Evolutionary conservation across 2,113 vertebrate genomes (phyloP).

Genomic region (Drymodes brunneopygia): DNA sequence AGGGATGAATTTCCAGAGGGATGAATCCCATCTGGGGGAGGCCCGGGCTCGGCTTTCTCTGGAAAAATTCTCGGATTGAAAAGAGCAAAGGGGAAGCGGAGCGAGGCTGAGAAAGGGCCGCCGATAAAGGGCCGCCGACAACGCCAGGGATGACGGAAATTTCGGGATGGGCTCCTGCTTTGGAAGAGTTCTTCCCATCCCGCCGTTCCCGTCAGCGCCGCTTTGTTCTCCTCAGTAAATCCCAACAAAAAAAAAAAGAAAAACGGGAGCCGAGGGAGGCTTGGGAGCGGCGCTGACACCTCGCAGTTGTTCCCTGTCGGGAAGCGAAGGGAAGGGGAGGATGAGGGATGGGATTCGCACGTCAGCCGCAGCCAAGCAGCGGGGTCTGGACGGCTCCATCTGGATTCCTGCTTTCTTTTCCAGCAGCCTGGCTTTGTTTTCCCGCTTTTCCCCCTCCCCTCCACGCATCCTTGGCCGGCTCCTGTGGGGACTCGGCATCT

Average conservation of each 20-base stretch:
- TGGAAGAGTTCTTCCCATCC: not conserved
- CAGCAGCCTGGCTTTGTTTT: not conserved
- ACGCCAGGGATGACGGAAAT: rapidly evolving
- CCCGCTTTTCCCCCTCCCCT: not conserved
- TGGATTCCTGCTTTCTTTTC: constrained; percentile 25
- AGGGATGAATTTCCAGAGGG: constrained; percentile 40
- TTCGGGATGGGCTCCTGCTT: not conserved
- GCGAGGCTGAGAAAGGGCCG: not conserved
- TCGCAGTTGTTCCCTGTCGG: not conserved
- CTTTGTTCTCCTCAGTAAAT: not conserved
- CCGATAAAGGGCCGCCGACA: not conserved
- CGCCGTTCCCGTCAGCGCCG: rapidly evolving
- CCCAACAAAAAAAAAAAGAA: not conserved
- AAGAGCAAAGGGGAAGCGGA: not conserved
- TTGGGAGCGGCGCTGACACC: not conserved
- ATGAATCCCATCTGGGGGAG: constrained; percentile 17
- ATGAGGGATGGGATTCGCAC: not conserved
- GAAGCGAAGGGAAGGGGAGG: not conserved
- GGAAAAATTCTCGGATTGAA: not conserved
- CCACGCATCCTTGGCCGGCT: not conserved
- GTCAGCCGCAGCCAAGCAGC: not conserved
- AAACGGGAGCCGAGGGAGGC: not conserved
- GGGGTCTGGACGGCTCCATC: constrained; percentile 43
- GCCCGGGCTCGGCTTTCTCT: not conserved
- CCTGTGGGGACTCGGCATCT: not conserved